These are phyloP conservation scores for Acromyrmex charruanus DNA, from an alignment of 1,140 invertebrate species.

Conservation along the genomic window DNA sequence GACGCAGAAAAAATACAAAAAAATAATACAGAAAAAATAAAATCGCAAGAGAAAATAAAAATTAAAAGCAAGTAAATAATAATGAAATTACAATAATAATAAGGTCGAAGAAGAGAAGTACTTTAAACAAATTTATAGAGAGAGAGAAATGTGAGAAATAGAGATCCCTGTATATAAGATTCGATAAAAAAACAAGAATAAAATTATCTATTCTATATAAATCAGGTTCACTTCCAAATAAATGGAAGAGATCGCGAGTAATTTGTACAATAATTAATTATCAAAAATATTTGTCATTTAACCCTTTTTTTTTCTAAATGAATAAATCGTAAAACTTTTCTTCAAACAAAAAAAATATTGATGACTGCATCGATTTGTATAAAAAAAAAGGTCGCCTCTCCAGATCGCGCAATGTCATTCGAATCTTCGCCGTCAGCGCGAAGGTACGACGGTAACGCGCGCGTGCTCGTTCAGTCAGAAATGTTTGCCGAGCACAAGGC, in stretches of 20 bases:
- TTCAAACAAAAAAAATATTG: neutral
- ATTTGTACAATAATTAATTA: neutral
- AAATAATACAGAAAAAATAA: too few relatives aligned
- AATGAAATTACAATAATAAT: too few relatives aligned
- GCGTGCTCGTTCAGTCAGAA: neutral
- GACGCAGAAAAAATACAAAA: too few relatives aligned
- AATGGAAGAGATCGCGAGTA: neutral
- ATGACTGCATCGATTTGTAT: neutral
- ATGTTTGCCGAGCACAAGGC: neutral
- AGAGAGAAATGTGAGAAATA: neutral
- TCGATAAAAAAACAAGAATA: conserved; percentile 5
- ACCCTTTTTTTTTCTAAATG: neutral
- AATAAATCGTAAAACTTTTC: neutral
- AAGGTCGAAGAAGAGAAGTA: too few relatives aligned
- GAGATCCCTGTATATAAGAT: neutral
- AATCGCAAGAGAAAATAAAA: too few relatives aligned
- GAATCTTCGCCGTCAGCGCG: neutral
- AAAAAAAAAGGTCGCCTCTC: neutral
- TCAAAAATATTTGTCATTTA: neutral
- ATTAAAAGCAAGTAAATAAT: too few relatives aligned
- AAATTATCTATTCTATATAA: conserved; percentile 39
- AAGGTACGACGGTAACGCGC: neutral
- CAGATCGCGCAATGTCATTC: neutral
- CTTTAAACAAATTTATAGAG: too few relatives aligned
- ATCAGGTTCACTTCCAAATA: neutral